Evolutionary conservation across 2,888 invertebrate genomes (phyloP).

Genomic region (Gastracanthus pulcherrimus): DNA sequence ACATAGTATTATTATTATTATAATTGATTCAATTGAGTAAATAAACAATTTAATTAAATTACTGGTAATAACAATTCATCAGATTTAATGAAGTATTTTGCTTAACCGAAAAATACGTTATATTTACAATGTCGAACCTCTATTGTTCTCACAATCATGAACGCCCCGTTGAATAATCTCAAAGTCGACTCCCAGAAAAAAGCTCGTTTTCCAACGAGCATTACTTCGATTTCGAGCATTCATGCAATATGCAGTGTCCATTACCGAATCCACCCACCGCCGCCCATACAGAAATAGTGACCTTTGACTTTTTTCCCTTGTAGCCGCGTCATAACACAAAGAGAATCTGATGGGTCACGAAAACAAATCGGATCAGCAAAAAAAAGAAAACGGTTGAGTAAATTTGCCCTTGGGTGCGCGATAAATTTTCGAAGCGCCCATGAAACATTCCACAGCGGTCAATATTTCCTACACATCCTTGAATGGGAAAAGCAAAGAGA

Average conservation of each 20-base stretch:
- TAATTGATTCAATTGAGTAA: too few species aligned
- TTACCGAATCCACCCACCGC: neutral
- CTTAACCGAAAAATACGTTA: too few species aligned
- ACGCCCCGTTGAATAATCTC: too few species aligned
- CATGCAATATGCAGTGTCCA: neutral
- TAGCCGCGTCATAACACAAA: neutral
- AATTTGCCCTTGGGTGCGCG: conserved; percentile 10
- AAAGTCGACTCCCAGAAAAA: too few species aligned
- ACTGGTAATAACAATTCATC: too few species aligned
- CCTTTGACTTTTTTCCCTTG: conserved; percentile 15
- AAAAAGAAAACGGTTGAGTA: neutral
- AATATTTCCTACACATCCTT: neutral
- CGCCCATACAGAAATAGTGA: neutral
- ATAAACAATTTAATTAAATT: too few species aligned
- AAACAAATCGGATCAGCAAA: neutral
- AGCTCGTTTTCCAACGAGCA: too few species aligned
- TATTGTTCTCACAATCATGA: too few species aligned
- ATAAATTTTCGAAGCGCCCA: conserved; percentile 20
- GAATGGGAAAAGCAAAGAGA: neutral
- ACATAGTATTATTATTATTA: too few species aligned
- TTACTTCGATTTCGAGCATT: too few species aligned
- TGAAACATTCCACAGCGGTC: conserved; percentile 18
- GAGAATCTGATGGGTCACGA: neutral
- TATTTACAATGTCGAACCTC: too few species aligned
- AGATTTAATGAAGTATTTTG: too few species aligned